phyloP scores from a whole-genome alignment of 2,888 invertebrate genomes.

The Acanthoscelides obtectus region DNA sequence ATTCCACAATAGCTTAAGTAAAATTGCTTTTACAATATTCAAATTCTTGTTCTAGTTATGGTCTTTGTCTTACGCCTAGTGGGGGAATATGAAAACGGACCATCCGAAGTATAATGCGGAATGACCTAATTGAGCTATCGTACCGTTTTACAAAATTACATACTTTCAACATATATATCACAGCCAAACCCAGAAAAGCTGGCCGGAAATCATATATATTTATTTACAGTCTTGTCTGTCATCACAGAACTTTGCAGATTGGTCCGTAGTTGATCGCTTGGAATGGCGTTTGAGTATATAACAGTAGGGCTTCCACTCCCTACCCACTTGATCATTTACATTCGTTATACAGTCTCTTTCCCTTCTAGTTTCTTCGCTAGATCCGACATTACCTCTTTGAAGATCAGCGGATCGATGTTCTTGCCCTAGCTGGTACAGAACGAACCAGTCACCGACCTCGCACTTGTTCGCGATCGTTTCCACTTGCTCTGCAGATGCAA shows the following conservation, averaged over 20 bases:
- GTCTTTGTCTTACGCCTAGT: background rate
- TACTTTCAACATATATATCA: constrained; percentile 25
- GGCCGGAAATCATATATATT: constrained; percentile 24
- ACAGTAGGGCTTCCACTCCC: background rate
- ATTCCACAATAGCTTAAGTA: too few relatives aligned
- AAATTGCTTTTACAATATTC: too few relatives aligned
- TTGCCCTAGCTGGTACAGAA: constrained; percentile 87
- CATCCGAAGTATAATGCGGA: constrained; percentile 11
- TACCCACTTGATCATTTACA: background rate
- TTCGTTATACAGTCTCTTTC: constrained; percentile 40
- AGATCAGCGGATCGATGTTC: constrained; percentile 88
- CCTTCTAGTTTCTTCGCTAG: constrained; percentile 65
- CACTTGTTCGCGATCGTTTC: constrained; percentile 74
- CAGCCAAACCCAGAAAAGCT: constrained; percentile 29
- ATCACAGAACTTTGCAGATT: constrained; percentile 43
- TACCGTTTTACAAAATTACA: constrained; percentile 14
- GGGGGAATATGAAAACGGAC: background rate
- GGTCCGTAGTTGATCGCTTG: constrained; percentile 7
- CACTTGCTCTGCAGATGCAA: constrained; percentile 72
- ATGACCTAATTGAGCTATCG: constrained; percentile 25
- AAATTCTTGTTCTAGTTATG: too few relatives aligned
- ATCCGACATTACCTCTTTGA: constrained; percentile 80
- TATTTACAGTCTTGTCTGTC: constrained; percentile 44
- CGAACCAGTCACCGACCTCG: constrained; percentile 90
- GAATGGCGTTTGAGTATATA: background rate